These are phyloP conservation scores for Toxotes lorentzi DNA, from an alignment of 2,797 vertebrate species.

Conservation along the genomic window DNA sequence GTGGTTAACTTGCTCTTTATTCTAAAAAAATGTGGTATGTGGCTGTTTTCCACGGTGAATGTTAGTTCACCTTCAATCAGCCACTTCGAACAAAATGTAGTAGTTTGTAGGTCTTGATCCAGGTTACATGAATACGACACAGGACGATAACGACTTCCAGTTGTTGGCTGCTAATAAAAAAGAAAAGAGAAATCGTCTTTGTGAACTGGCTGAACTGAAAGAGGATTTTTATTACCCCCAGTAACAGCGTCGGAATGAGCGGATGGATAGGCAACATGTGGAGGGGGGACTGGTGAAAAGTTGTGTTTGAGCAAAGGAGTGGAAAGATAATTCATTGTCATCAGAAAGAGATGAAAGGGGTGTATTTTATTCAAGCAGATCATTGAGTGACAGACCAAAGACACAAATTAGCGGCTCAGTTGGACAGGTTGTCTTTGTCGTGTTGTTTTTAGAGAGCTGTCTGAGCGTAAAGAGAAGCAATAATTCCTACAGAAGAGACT, in stretches of 20 bases:
- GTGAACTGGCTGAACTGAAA: slow-evolving; percentile 32
- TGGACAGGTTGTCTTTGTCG: slow-evolving; percentile 53
- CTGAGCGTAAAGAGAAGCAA: slow-evolving; percentile 31
- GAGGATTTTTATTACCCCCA: background rate
- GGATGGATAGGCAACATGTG: background rate
- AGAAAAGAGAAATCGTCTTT: background rate
- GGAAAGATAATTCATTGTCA: slow-evolving; percentile 57
- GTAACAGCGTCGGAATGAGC: background rate
- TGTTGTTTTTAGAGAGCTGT: slow-evolving; percentile 13
- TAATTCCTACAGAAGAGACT: slow-evolving; percentile 4
- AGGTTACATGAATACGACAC: background rate
- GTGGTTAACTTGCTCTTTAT: no score
- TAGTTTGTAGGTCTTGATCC: background rate
- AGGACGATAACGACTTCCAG: background rate
- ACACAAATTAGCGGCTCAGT: slow-evolving; percentile 49
- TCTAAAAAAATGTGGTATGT: no score
- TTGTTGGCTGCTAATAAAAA: background rate
- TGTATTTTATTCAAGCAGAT: slow-evolving; percentile 47
- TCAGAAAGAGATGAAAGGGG: slow-evolving; percentile 39
- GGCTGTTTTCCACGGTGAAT: no score
- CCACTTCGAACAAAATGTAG: background rate
- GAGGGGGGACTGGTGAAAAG: slow-evolving; percentile 33
- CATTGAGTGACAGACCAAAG: slow-evolving; percentile 67
- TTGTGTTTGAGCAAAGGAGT: slow-evolving; percentile 24
- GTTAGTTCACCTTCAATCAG: background rate